phyloP scores from a whole-genome alignment of 2,797 vertebrate species.

The Strix occidentalis region DNA sequence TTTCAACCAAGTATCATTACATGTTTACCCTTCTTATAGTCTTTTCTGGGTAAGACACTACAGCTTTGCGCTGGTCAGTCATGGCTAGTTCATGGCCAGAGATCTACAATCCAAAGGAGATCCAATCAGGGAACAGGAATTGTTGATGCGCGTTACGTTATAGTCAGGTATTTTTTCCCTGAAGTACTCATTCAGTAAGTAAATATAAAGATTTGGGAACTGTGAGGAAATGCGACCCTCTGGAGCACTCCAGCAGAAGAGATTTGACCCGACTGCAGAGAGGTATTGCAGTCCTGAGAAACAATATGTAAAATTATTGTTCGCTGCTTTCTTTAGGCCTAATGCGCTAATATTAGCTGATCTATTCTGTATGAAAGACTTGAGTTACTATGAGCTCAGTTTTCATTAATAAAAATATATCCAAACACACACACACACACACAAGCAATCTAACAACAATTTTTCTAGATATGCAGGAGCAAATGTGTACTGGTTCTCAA shows the following conservation, averaged over 20 bases:
- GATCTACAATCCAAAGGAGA: neutral
- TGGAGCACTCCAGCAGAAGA: neutral
- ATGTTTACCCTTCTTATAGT: neutral
- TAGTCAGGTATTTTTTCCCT: neutral
- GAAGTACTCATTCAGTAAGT: neutral
- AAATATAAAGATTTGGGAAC: neutral
- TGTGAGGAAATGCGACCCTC: neutral
- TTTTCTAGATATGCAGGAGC: neutral
- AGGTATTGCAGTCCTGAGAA: neutral
- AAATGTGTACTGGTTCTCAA: neutral
- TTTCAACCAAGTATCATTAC: neutral
- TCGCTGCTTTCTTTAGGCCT: neutral
- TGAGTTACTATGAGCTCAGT: neutral
- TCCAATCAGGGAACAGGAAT: neutral
- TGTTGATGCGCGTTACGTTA: fast-evolving
- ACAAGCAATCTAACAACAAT: neutral
- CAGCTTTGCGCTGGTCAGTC: neutral
- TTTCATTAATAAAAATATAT: neutral
- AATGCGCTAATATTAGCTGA: neutral
- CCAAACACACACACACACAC: neutral
- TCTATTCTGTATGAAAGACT: neutral
- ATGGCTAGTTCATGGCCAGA: neutral
- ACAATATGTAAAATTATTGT: neutral
- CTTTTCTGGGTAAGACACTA: neutral
- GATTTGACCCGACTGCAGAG: neutral